These are phyloP conservation scores for Gorsachius goisagi DNA, from an alignment of 2,113 vertebrate species.

Conservation along the genomic window DNA sequence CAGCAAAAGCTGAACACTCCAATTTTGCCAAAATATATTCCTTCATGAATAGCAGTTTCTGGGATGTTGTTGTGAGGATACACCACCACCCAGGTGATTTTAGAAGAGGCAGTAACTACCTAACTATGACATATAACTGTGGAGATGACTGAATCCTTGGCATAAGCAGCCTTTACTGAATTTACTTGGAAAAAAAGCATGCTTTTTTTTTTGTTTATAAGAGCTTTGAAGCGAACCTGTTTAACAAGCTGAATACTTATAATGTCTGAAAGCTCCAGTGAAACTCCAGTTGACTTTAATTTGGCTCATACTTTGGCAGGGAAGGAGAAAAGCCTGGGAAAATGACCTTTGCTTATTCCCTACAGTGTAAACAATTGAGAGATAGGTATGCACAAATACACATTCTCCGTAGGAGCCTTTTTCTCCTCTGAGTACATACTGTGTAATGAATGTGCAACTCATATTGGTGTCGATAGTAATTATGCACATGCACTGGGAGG, in stretches of 20 bases:
- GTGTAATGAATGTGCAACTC: slow-evolving; percentile 12
- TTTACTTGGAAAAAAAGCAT: not conserved
- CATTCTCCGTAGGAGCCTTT: not conserved
- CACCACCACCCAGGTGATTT: not conserved
- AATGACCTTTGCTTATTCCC: slow-evolving; percentile 48
- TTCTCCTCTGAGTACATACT: not conserved
- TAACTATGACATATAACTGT: not conserved
- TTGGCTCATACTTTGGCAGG: slow-evolving; percentile 31
- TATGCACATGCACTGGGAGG: not conserved
- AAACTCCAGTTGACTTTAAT: slow-evolving; percentile 52
- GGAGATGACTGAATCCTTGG: not conserved
- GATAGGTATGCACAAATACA: not conserved
- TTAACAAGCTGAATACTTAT: not conserved
- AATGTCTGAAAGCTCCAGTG: not conserved
- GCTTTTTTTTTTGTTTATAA: not conserved
- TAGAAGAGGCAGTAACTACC: not conserved
- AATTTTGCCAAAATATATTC: not conserved
- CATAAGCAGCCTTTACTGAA: not conserved
- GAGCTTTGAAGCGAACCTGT: not conserved
- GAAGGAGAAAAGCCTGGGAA: slow-evolving; percentile 42
- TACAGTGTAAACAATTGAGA: slow-evolving; percentile 46
- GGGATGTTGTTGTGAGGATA: not conserved
- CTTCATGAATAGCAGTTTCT: not conserved
- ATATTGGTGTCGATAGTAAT: not conserved
- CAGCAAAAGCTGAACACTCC: not conserved